phyloP scores from a whole-genome alignment of 2,888 invertebrate species.

The Julus scandinavius region DNA sequence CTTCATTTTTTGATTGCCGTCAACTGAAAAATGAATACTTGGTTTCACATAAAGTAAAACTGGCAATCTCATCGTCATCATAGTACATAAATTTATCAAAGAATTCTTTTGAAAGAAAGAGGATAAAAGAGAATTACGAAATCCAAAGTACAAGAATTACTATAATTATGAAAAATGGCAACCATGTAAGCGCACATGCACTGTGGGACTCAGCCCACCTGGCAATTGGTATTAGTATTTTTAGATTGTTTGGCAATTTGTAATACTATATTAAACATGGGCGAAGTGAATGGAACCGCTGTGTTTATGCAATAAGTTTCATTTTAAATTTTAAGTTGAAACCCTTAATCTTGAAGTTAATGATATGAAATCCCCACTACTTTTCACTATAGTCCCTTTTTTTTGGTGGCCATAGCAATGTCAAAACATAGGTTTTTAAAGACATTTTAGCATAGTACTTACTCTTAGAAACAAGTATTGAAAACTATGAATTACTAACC shows the following conservation, averaged over 20 bases:
- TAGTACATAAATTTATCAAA: no score
- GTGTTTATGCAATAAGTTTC: neutral
- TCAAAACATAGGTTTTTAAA: neutral
- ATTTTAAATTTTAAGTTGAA: neutral
- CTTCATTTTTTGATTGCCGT: neutral
- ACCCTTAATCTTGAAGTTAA: neutral
- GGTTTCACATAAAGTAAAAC: neutral
- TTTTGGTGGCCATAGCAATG: no score
- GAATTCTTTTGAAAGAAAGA: neutral
- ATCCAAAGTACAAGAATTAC: neutral
- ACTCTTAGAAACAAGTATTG: neutral
- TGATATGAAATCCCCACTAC: neutral
- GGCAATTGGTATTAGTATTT: no score
- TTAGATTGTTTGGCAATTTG: no score
- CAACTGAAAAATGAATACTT: neutral
- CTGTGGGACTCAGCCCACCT: no score
- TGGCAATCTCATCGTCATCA: neutral
- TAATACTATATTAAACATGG: no score
- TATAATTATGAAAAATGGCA: neutral
- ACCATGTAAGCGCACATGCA: no score
- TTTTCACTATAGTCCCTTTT: neutral
- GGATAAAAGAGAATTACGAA: neutral
- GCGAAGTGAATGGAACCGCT: neutral
- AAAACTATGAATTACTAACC: neutral
- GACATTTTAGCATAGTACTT: no score